phyloP scores from a whole-genome alignment of 2,113 vertebrate species.

The Percopsis transmontana region DNA sequence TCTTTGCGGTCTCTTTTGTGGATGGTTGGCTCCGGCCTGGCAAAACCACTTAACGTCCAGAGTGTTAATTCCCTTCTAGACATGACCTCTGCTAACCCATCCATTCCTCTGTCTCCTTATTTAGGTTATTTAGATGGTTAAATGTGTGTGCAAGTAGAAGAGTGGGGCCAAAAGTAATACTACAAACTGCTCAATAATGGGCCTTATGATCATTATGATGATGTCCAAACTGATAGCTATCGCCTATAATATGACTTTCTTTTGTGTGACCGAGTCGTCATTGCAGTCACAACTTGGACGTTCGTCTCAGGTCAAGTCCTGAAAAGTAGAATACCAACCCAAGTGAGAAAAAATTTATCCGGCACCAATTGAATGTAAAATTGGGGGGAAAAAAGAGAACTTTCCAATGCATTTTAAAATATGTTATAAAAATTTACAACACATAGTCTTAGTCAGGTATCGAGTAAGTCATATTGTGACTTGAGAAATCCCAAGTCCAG shows the following conservation, averaged over 20 bases:
- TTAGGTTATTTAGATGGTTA: not conserved
- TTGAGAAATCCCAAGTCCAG: too few species aligned
- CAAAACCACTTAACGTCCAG: slow-evolving; percentile 54
- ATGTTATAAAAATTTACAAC: too few species aligned
- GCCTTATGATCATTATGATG: slow-evolving; percentile 19
- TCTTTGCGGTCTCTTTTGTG: slow-evolving; percentile 41
- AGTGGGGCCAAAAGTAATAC: not conserved
- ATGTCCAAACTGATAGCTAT: slow-evolving; percentile 27
- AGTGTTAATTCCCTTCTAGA: slow-evolving; percentile 8
- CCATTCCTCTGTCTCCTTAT: not conserved
- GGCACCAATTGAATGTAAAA: too few species aligned
- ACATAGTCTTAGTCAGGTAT: too few species aligned
- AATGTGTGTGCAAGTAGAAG: not conserved
- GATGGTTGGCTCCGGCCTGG: slow-evolving; percentile 62
- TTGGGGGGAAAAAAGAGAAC: too few species aligned
- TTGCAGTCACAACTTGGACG: too few species aligned
- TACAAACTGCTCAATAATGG: not conserved
- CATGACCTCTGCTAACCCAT: slow-evolving; percentile 5
- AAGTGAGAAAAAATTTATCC: too few species aligned
- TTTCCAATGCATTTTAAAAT: too few species aligned
- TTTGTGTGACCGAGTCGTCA: too few species aligned
- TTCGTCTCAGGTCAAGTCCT: too few species aligned
- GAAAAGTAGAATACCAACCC: too few species aligned
- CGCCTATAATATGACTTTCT: not conserved
- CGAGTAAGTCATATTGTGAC: too few species aligned